phyloP scores from a whole-genome alignment of 2,113 vertebrate species.

The Malurus alboscapulatus region DNA sequence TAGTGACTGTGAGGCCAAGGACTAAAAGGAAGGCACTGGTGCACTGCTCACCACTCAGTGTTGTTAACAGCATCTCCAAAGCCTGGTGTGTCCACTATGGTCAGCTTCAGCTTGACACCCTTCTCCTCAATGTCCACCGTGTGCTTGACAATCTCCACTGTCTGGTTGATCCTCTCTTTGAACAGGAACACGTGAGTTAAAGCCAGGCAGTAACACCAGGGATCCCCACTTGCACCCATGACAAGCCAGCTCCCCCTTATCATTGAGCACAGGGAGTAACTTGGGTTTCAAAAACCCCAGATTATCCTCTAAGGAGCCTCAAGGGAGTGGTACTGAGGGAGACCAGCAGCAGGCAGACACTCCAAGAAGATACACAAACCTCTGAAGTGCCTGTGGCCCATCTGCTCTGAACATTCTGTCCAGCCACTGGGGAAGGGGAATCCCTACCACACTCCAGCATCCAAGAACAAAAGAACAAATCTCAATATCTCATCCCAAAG shows the following conservation, averaged over 20 bases:
- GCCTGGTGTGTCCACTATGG: constrained; percentile 96
- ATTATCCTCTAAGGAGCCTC: not conserved
- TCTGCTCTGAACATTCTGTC: not conserved
- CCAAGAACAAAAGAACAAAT: not conserved
- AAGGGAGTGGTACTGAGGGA: not conserved
- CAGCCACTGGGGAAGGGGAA: not conserved
- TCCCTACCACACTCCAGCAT: not conserved
- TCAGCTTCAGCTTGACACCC: constrained; percentile 96
- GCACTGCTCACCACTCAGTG: constrained; percentile 88
- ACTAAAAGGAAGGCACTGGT: not conserved
- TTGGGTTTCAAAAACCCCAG: not conserved
- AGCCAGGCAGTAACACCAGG: not conserved
- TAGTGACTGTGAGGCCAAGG: not conserved
- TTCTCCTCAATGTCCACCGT: constrained; percentile 99
- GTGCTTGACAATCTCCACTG: constrained; percentile 96
- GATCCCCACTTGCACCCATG: not conserved
- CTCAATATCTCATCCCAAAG: not conserved
- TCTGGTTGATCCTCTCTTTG: constrained; percentile 94
- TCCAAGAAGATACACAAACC: not conserved
- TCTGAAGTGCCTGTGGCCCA: not conserved
- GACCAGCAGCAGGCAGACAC: not conserved
- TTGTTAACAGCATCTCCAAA: constrained; percentile 99
- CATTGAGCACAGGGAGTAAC: not conserved
- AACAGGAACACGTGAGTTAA: not conserved
- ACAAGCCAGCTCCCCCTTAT: not conserved